Percentiles rank a stretch among this genome's conserved stretches.
These are phyloP conservation scores for Willisornis vidua DNA, from an alignment of 2,113 vertebrate genomes.

Conservation along the genomic window DNA sequence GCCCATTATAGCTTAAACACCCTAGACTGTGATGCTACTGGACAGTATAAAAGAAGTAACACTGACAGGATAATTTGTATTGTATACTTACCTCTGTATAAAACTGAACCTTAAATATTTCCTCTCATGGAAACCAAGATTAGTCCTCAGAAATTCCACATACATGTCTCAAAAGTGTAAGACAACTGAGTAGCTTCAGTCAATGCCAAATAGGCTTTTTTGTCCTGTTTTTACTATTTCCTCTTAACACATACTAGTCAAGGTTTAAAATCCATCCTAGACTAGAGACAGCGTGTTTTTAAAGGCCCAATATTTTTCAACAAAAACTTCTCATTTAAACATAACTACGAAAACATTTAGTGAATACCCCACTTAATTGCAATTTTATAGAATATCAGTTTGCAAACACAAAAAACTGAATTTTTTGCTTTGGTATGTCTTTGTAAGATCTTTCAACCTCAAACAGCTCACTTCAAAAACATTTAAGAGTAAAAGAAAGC, in stretches of 20 bases:
- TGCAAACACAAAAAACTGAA: background rate
- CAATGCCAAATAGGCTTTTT: background rate
- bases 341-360: background rate
- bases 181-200: background rate
- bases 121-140: background rate
- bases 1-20: background rate
- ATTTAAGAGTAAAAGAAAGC: background rate
- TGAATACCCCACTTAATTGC: background rate
- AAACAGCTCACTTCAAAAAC: background rate
- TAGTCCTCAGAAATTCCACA: background rate
- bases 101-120: background rate
- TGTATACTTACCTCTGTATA: background rate
- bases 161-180: background rate
- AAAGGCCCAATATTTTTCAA: background rate
- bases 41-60: background rate
- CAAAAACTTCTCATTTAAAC: background rate
- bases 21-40: background rate
- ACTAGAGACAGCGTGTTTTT: background rate
- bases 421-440: background rate
- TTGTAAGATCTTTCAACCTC: background rate
- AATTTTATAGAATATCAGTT: background rate
- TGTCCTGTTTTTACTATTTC: background rate
- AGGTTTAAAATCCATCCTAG: background rate
- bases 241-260: background rate
- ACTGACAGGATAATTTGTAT: background rate